These are phyloP conservation scores for Dyspetes luteomarginatus DNA, from an alignment of 2,888 invertebrate species.

Conservation along the genomic window DNA sequence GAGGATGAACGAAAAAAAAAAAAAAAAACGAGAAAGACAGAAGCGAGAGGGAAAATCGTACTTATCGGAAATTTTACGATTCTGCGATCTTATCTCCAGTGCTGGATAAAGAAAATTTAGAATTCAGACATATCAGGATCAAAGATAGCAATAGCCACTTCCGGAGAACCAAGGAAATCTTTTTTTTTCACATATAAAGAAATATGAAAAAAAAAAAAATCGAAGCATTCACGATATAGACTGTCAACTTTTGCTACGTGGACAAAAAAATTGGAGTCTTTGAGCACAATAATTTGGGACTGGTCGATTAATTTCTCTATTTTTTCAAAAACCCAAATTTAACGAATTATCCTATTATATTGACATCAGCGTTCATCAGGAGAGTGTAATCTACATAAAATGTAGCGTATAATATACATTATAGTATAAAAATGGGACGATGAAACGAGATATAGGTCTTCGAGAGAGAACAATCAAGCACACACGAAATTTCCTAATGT, in stretches of 20 bases:
- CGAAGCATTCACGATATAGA: too few species aligned
- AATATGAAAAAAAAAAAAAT: not conserved
- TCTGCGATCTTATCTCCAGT: slow-evolving; percentile 57
- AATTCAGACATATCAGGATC: not conserved
- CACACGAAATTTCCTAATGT: slow-evolving; percentile 71
- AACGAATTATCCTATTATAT: slow-evolving; percentile 76
- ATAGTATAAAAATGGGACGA: slow-evolving; percentile 23
- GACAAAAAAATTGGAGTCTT: not conserved
- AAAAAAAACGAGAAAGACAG: slow-evolving; percentile 16
- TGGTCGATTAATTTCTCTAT: slow-evolving; percentile 7
- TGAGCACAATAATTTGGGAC: not conserved
- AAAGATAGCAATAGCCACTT: not conserved
- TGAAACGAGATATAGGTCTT: slow-evolving; percentile 1
- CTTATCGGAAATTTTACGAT: slow-evolving; percentile 62
- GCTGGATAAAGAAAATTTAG: slow-evolving; percentile 47
- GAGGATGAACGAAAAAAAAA: slow-evolving; percentile 33
- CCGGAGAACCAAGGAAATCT: not conserved
- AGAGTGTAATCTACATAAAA: not conserved
- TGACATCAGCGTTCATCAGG: slow-evolving; percentile 72
- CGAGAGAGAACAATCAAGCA: slow-evolving; percentile 37
- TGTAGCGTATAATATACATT: not conserved
- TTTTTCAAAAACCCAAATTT: slow-evolving; percentile 51
- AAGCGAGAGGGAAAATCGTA: slow-evolving; percentile 58
- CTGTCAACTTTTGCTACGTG: too few species aligned
- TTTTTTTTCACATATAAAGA: not conserved